phyloP scores from a whole-genome alignment of 2,888 invertebrate species.

The Hydraecia micacea region DNA sequence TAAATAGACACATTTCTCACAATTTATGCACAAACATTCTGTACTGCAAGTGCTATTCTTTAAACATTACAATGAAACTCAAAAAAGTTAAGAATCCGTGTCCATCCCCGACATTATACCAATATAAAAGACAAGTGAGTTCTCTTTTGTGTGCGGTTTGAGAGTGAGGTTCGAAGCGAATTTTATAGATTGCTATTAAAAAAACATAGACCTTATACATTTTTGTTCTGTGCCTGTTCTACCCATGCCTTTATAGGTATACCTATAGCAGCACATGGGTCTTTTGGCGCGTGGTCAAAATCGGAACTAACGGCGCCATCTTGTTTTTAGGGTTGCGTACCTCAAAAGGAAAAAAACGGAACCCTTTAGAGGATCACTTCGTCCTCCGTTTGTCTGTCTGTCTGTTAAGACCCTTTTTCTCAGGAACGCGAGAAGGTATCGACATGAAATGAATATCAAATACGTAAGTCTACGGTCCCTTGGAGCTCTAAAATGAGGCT shows the following conservation, averaged over 20 bases:
- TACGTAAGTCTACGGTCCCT: neutral
- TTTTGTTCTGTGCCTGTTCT: neutral
- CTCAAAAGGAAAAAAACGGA: neutral
- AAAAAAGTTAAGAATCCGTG: neutral
- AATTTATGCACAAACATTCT: neutral
- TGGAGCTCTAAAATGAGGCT: neutral
- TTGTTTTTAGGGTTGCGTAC: neutral
- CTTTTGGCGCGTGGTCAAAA: too few relatives aligned
- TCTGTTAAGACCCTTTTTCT: neutral
- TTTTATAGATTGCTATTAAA: neutral
- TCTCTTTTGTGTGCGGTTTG: neutral
- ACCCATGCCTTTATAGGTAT: too few relatives aligned
- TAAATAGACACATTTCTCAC: neutral
- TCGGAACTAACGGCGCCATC: neutral
- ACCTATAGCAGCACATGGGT: too few relatives aligned
- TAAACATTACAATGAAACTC: neutral
- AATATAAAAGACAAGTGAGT: neutral
- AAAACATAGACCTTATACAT: neutral
- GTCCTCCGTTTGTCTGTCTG: neutral
- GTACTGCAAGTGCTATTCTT: neutral
- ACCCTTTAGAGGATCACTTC: neutral
- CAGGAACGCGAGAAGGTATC: neutral
- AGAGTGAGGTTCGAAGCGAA: neutral
- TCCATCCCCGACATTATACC: neutral
- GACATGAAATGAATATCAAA: neutral